phyloP scores from a whole-genome alignment of 2,888 invertebrate species.

The Xanthorhoe designata region DNA sequence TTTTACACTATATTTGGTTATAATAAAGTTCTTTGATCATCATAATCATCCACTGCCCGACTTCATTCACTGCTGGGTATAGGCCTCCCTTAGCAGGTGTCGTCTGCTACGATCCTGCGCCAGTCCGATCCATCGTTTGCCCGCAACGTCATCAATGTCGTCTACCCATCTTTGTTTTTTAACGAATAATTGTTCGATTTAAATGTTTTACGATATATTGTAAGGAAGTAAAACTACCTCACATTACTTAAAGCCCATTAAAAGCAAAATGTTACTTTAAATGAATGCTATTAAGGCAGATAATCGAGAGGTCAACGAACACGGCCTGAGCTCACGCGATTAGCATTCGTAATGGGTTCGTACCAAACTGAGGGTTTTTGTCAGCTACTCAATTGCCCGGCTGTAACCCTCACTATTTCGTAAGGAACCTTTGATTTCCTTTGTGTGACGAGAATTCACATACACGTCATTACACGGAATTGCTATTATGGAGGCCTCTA shows the following conservation, averaged over 20 bases:
- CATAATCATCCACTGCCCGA: too few relatives aligned
- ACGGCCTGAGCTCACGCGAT: conserved; percentile 21
- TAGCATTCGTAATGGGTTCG: conserved; percentile 20
- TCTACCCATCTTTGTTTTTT: too few relatives aligned
- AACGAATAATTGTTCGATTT: too few relatives aligned
- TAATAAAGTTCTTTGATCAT: too few relatives aligned
- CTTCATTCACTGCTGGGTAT: too few relatives aligned
- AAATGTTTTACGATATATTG: not conserved
- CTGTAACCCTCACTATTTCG: not conserved
- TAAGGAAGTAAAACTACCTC: not conserved
- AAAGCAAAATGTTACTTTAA: not conserved
- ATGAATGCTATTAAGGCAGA: not conserved
- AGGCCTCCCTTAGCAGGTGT: too few relatives aligned
- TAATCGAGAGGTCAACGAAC: conserved; percentile 16
- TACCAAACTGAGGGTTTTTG: conserved; percentile 16
- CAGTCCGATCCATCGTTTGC: too few relatives aligned
- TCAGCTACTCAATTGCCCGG: conserved; percentile 9
- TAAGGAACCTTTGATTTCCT: not conserved
- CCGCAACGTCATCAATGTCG: too few relatives aligned
- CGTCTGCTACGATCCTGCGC: too few relatives aligned
- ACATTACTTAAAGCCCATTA: not conserved
- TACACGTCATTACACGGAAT: not conserved
- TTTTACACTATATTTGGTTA: too few relatives aligned
- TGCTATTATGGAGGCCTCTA: not conserved
- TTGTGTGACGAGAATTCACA: not conserved